These are phyloP conservation scores for Zaprionus ghesquierei DNA, from an alignment of 1,140 invertebrate species.

Conservation along the genomic window DNA sequence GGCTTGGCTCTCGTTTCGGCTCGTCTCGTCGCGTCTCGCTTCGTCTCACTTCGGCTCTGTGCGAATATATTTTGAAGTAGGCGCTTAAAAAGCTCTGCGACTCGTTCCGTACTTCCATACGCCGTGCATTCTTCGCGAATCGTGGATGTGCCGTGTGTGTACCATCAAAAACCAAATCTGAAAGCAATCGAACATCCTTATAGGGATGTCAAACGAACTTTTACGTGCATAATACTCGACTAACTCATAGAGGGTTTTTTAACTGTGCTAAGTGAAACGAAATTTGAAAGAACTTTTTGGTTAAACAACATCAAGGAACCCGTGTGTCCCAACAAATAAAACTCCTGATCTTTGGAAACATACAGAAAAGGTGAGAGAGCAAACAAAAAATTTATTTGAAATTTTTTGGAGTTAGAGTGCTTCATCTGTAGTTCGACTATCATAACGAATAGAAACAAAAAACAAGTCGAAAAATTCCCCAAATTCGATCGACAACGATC, in stretches of 20 bases:
- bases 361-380: neutral
- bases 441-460: neutral
- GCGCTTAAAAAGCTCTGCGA: conserved; percentile 73
- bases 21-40: neutral
- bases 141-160: conserved; percentile 68
- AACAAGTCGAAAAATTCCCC: neutral
- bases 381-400: neutral
- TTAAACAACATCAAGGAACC: neutral
- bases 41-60: conserved; percentile 51
- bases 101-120: conserved; percentile 66
- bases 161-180: neutral
- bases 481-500: neutral
- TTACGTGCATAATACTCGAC: conserved; percentile 31
- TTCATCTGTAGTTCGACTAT: neutral
- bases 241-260: neutral
- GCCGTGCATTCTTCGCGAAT: conserved; percentile 72
- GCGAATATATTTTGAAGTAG: conserved; percentile 74
- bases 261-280: conserved; percentile 25
- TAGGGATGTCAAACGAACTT: conserved; percentile 54
- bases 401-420: neutral
- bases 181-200: conserved; percentile 44
- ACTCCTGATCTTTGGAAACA: neutral
- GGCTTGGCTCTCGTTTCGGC: neutral
- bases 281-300: neutral
- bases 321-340: neutral